phyloP scores from a whole-genome alignment of 2,797 vertebrate genomes.

The Lepus oiostolus region DNA sequence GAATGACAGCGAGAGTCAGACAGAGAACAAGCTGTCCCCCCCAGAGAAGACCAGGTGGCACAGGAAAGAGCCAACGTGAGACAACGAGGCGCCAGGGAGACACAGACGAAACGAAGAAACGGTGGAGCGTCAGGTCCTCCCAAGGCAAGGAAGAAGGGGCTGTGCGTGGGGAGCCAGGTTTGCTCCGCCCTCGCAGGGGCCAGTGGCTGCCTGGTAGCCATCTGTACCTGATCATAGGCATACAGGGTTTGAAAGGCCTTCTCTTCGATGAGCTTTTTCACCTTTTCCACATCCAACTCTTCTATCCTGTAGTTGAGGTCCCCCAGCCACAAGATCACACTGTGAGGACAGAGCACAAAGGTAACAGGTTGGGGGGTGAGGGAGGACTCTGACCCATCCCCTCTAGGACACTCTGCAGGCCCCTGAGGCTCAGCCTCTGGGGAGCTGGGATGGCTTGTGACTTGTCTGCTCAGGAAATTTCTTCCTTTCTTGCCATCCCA shows the following conservation, averaged over 20 bases:
- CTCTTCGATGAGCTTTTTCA: slow-evolving; percentile 94
- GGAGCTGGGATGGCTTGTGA: slow-evolving; percentile 8
- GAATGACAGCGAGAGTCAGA: background rate
- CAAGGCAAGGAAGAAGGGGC: background rate
- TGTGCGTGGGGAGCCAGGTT: background rate
- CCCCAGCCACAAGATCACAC: slow-evolving; percentile 96
- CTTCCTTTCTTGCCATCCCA: background rate
- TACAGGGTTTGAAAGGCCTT: slow-evolving; percentile 93
- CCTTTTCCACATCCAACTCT: slow-evolving; percentile 93
- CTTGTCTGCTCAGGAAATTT: background rate
- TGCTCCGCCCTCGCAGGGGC: background rate
- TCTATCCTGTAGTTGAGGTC: slow-evolving; percentile 98
- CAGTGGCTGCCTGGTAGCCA: background rate
- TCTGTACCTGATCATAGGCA: slow-evolving; percentile 94
- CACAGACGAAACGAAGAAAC: background rate
- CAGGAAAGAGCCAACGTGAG: background rate
- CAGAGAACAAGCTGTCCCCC: background rate
- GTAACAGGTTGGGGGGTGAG: slow-evolving; percentile 19
- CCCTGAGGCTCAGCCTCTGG: background rate
- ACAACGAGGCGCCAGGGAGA: background rate
- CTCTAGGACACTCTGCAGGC: background rate
- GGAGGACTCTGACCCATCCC: background rate
- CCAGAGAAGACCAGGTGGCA: background rate
- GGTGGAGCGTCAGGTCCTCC: background rate
- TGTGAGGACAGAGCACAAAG: slow-evolving; percentile 86